Percentiles rank a stretch among this genome's conserved stretches.
Conservation (phyloP, 1,140 invertebrate species). For the Cataglyphis hispanica region DNA sequence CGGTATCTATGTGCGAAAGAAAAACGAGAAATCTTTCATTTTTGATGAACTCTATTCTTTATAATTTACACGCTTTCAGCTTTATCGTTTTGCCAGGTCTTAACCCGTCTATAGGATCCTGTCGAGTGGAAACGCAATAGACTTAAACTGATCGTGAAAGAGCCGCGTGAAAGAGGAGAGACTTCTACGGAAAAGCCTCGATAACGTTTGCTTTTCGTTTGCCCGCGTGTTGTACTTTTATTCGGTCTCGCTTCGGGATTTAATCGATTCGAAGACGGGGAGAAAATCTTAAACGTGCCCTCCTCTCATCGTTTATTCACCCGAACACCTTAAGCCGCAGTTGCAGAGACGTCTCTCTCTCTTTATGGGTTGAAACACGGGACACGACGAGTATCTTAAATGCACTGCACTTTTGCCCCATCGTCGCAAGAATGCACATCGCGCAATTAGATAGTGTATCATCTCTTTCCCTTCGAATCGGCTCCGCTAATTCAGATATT, state of each 20-base stretch:
- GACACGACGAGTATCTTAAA: constrained; percentile 74
- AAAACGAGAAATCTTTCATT: background rate
- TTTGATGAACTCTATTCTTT: background rate
- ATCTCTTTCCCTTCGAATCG: constrained; percentile 3
- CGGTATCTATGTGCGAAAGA: background rate
- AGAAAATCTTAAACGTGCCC: constrained; percentile 37
- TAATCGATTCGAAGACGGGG: constrained; percentile 43
- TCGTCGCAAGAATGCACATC: constrained; percentile 45
- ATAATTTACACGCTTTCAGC: constrained; percentile 45
- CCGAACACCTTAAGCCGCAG: constrained; percentile 46
- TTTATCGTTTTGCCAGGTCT: constrained; percentile 17
- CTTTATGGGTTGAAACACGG: constrained; percentile 52
- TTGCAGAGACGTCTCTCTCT: constrained; percentile 50
- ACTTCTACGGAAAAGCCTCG: constrained; percentile 41
- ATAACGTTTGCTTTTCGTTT: constrained; percentile 33
- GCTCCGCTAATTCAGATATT: constrained; percentile 10
- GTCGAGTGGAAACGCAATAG: constrained; percentile 42
- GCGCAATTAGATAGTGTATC: constrained; percentile 45
- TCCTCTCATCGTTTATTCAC: constrained; percentile 50
- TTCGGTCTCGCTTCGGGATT: constrained; percentile 52
- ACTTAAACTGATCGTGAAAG: constrained; percentile 42
- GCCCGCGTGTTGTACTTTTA: constrained; percentile 40
- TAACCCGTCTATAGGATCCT: background rate
- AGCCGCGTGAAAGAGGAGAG: constrained; percentile 9
- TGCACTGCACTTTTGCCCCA: constrained; percentile 68